A percentile compares a stretch with the other conserved stretches of the same genome.
These are phyloP conservation scores for Deroptyus accipitrinus DNA, from an alignment of 2,113 vertebrate species.

Conservation along the genomic window DNA sequence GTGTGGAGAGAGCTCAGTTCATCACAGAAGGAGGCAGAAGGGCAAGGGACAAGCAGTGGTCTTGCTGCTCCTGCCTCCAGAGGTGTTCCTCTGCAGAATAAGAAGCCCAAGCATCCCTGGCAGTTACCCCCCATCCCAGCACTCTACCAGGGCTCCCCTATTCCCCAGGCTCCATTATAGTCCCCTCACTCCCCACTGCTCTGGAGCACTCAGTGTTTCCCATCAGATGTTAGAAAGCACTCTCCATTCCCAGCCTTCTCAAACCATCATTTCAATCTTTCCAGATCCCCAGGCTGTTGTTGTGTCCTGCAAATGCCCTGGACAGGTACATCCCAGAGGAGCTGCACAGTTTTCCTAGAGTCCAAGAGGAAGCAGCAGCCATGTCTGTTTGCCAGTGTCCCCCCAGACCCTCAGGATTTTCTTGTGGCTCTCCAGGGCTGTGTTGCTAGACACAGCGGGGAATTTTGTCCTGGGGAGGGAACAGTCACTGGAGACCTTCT, in stretches of 20 bases:
- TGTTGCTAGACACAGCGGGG: background rate
- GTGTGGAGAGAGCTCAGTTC: background rate
- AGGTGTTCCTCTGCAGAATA: background rate
- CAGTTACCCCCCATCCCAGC: background rate
- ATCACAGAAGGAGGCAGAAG: background rate
- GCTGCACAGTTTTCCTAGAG: background rate
- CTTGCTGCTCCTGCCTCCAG: background rate
- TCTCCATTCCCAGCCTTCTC: background rate
- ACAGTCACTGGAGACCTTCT: background rate
- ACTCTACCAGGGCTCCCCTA: background rate
- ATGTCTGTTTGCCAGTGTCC: background rate
- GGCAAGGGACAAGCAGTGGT: background rate
- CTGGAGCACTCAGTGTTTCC: background rate
- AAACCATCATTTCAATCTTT: fast-evolving
- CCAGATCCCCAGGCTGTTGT: background rate
- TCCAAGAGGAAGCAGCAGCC: background rate
- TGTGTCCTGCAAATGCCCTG: background rate
- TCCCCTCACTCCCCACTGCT: background rate
- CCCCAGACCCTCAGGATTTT: background rate
- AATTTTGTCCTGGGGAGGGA: background rate
- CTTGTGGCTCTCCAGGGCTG: background rate
- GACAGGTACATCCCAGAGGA: background rate
- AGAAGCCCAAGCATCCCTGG: background rate
- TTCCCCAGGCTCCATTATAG: background rate
- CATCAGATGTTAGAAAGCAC: background rate